Evolutionary conservation across 1,140 invertebrate species (phyloP).

Genomic region (Leptinotarsa texana): DNA sequence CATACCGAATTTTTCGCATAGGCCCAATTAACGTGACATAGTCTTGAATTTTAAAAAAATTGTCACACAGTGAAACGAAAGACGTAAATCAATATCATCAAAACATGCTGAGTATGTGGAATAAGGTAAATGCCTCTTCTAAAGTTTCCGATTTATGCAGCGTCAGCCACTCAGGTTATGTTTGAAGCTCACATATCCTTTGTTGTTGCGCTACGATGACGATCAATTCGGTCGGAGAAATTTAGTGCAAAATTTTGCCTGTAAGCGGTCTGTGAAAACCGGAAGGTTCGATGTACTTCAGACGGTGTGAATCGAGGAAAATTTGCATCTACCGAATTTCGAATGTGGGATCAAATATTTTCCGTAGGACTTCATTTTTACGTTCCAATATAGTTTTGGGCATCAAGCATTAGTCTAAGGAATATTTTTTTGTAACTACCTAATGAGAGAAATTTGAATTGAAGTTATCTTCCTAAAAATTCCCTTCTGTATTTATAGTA

Average conservation of each 20-base stretch:
- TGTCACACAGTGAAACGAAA: not conserved
- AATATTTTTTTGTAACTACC: not conserved
- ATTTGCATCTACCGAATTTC: not conserved
- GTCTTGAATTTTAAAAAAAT: too few species aligned
- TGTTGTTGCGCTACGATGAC: not conserved
- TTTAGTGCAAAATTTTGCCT: not conserved
- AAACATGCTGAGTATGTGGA: not conserved
- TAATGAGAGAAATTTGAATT: too few species aligned
- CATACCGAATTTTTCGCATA: too few species aligned
- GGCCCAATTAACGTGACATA: too few species aligned
- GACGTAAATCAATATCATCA: not conserved
- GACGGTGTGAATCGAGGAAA: not conserved
- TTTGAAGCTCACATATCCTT: slow-evolving; percentile 5
- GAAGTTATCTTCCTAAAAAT: too few species aligned
- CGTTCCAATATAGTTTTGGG: not conserved
- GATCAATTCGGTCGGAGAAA: not conserved
- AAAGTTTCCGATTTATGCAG: not conserved
- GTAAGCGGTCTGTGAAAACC: not conserved
- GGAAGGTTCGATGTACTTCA: not conserved
- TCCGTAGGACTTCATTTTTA: not conserved
- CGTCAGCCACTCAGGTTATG: not conserved
- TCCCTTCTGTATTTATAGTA: too few species aligned
- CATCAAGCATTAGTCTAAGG: not conserved
- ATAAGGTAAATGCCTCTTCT: slow-evolving; percentile 2
- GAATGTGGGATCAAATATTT: not conserved